phyloP scores from a whole-genome alignment of 2,888 invertebrate species.

The Aspidapion aeneum region DNA sequence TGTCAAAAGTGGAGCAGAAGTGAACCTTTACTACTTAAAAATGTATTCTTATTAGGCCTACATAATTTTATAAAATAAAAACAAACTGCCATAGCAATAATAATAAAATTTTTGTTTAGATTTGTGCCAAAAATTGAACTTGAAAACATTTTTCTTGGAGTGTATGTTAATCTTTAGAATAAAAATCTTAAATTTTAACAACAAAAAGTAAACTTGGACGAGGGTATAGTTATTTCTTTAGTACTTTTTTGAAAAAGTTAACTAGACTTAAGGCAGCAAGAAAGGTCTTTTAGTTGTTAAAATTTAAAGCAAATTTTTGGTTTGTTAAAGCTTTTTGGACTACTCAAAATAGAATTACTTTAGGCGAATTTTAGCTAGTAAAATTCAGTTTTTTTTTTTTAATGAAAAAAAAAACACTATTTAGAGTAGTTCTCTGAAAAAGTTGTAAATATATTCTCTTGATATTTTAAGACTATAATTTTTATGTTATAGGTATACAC shows the following conservation, averaged over 20 bases:
- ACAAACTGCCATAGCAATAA: not conserved
- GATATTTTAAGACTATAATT: conserved; percentile 35
- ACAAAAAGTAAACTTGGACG: not conserved
- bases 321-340: not conserved
- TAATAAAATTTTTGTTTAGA: not conserved
- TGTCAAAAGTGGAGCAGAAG: too few relatives aligned
- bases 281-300: not conserved
- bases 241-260: too few relatives aligned
- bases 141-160: not conserved
- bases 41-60: not conserved
- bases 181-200: not conserved
- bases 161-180: not conserved
- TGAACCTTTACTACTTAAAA: too few relatives aligned
- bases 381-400: not conserved
- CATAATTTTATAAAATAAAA: not conserved
- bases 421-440: conserved; percentile 30
- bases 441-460: conserved; percentile 35
- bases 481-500: conserved; percentile 34
- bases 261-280: too few relatives aligned
- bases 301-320: not conserved
- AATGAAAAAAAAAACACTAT: not conserved
- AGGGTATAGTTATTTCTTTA: too few relatives aligned
- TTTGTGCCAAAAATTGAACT: not conserved
- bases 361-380: not conserved
- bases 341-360: not conserved